Base-by-base conservation (phyloP, 2,888 invertebrate genomes). In the Aplocera efformata region DNA sequence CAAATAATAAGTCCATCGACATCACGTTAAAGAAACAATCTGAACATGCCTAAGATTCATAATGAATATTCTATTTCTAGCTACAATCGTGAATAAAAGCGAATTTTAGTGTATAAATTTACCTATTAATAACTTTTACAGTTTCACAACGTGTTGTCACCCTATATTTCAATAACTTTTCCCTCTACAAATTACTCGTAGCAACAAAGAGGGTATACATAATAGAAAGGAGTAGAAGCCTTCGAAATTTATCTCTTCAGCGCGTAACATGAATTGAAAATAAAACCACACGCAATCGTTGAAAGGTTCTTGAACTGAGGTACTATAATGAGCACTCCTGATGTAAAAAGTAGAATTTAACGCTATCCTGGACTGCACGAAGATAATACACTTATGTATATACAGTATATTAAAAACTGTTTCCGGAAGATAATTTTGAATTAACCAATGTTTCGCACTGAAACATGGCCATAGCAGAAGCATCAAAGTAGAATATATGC, bases 231-330 rank as follows among this genome's bases (percentile, higher is more conserved):
- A 27, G 6, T 23, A 13, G 24, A 11, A 24, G 31, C 35, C 28
- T 20, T 29, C 13, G 7, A 27, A 31, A 38, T 36, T 36, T 37
- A 37, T 37, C 30, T 35, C 30, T n/a, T 13, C 9, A 45, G n/a
- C 22, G 6, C 22, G 7, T 6, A 40, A 45, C 22, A 26, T 36
- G 43, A 43, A 41, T 42, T 31, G 30, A 38, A 45, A 45, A 45
- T 42, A 28, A 29, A 42, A 40, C 42, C 34, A 36, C 50, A 50
- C 44, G 50, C 30, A 36, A 42, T 28, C 28, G 37, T 32, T 8
- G 38, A 41, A 17, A 65, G 60, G 53, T 58, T 46, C 41, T 50
- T 58, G 53, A 59, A 63, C 64, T 54, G 10, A n/a, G n/a, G 20
- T 24, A 10, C 22, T 22, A 7, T 47, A 13, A 37, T n/a, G n/a